Percentiles rank a stretch among this genome's conserved stretches.
Conservation (phyloP, 2,113 vertebrate species). For the Onychorhynchus coronatus region DNA sequence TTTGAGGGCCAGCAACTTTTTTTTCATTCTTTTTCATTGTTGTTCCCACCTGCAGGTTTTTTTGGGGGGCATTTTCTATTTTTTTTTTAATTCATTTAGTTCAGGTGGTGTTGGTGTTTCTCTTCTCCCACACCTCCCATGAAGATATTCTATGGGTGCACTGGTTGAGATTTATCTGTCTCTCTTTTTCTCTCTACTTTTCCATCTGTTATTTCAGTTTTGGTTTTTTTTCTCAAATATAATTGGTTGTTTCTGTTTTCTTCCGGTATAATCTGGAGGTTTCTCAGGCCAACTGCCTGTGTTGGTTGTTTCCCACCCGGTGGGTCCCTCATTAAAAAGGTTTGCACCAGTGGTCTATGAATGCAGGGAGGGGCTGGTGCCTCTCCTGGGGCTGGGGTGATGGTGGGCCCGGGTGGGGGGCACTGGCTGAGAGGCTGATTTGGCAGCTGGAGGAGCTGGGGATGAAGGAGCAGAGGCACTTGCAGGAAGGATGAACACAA, state of each 20-base stretch:
- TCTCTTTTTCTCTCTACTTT: background rate
- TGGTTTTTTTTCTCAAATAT: background rate
- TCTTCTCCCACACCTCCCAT: background rate
- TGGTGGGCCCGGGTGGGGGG: background rate
- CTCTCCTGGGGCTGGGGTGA: background rate
- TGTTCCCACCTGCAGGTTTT: background rate
- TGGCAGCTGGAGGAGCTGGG: background rate
- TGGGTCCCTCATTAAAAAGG: background rate
- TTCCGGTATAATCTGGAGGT: accelerated
- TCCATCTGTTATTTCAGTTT: background rate
- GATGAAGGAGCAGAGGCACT: background rate
- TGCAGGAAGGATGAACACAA: background rate
- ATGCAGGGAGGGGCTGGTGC: background rate
- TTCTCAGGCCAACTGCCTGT: background rate
- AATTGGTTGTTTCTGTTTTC: background rate
- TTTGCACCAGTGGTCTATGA: background rate
- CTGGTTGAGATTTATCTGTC: background rate
- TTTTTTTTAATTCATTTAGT: background rate
- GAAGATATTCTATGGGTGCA: background rate
- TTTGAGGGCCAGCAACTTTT: background rate
- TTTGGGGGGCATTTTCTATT: background rate
- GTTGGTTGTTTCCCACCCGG: background rate
- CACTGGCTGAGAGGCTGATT: background rate
- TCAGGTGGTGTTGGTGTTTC: background rate
- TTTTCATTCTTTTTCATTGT: accelerated